Evolutionary conservation across 2,888 invertebrate genomes (phyloP).

Genomic region (Hermaeophaga mercurialis): DNA sequence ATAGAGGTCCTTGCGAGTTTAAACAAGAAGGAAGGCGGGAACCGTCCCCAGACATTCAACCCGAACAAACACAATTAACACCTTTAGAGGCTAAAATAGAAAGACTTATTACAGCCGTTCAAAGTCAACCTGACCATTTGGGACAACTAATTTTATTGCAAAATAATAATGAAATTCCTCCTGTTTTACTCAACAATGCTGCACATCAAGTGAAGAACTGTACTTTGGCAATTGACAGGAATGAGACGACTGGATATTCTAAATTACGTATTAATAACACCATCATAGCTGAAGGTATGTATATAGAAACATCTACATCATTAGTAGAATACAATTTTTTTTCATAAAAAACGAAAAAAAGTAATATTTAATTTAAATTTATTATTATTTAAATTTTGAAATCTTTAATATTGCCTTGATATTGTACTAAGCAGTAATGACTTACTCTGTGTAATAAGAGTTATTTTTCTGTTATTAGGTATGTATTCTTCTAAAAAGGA

Average conservation of each 20-base stretch:
- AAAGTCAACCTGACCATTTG: constrained; percentile 27
- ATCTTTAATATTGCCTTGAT: no score
- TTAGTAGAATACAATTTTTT: no score
- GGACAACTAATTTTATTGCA: constrained; percentile 31
- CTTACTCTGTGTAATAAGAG: no score
- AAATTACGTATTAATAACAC: constrained; percentile 25
- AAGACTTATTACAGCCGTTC: constrained; percentile 43
- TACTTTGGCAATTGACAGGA: constrained; percentile 24
- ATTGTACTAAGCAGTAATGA: no score
- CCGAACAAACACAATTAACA: constrained; percentile 7
- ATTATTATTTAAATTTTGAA: no score
- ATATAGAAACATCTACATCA: not conserved
- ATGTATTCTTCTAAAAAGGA: constrained; percentile 29
- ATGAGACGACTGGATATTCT: constrained; percentile 24
- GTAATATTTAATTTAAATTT: no score
- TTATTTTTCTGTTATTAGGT: not conserved
- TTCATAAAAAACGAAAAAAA: no score
- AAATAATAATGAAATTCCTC: constrained; percentile 30
- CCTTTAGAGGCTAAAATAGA: constrained; percentile 33
- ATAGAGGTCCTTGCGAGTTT: not conserved
- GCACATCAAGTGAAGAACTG: constrained; percentile 32
- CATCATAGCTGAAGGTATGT: constrained; percentile 26
- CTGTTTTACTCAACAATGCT: constrained; percentile 33
- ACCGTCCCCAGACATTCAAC: constrained; percentile 4
- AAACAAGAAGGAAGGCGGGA: not conserved